Percentiles rank a stretch among this genome's conserved stretches.
These are phyloP conservation scores for Drosophila meridiana DNA, from an alignment of 2,888 invertebrate species.

Conservation along the genomic window DNA sequence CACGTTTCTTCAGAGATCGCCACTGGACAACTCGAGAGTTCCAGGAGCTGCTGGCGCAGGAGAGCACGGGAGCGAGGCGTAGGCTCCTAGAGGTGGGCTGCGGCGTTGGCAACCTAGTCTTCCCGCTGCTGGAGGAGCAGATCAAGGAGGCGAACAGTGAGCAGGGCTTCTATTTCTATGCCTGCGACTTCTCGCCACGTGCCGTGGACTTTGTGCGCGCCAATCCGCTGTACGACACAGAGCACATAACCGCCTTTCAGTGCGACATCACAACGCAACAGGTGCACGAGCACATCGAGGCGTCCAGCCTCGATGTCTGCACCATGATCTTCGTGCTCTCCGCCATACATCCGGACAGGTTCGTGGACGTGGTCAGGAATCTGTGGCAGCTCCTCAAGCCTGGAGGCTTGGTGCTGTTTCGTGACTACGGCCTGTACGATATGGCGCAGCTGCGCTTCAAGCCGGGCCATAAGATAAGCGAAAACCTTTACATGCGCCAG, in stretches of 20 bases:
- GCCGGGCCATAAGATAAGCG: conserved; percentile 95
- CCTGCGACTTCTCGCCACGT: conserved; percentile 96
- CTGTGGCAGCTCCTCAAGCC: conserved; percentile 89
- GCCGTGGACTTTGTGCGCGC: conserved; percentile 94
- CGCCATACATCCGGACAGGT: conserved; percentile 95
- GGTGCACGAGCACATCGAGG: conserved; percentile 86
- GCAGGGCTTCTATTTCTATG: conserved; percentile 90
- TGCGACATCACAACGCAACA: conserved; percentile 92
- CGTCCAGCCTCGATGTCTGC: conserved; percentile 89
- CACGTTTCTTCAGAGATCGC: conserved; percentile 96
- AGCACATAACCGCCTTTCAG: conserved; percentile 91
- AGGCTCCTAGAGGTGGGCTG: conserved; percentile 92
- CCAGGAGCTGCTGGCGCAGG: conserved; percentile 89
- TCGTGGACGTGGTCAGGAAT: conserved; percentile 88
- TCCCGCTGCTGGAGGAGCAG: conserved; percentile 94
- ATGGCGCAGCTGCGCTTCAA: conserved; percentile 98
- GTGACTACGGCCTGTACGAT: conserved; percentile 98
- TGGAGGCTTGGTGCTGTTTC: conserved; percentile 93
- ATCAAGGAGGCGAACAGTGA: conserved; percentile 6
- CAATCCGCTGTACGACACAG: conserved; percentile 88
- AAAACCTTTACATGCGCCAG: conserved; percentile 97
- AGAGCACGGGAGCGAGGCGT: conserved; percentile 84
- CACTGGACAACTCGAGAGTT: conserved; percentile 99
- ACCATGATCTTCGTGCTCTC: conserved; percentile 98
- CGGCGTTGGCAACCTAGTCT: conserved; percentile 98